Percentiles rank a stretch among this genome's conserved stretches.
These are phyloP conservation scores for Drosophila parvula DNA, from an alignment of 1,140 invertebrate species.

Conservation along the genomic window DNA sequence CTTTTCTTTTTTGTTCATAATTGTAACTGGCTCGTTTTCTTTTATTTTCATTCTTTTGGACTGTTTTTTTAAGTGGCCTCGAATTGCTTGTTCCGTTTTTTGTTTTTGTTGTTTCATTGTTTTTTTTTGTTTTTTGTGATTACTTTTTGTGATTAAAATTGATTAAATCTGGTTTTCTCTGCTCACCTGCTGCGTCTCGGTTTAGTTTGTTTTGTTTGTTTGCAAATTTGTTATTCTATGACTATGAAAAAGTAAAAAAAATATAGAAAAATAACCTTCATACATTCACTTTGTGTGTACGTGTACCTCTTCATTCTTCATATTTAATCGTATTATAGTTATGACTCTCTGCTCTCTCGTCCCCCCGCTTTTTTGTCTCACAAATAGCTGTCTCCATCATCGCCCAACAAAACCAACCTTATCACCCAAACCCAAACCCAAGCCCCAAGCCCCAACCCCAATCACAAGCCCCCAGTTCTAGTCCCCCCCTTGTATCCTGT, in stretches of 20 bases:
- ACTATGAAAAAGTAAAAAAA: constrained; percentile 83
- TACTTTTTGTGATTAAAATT: constrained; percentile 42
- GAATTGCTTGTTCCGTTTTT: constrained; percentile 45
- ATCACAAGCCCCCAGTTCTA: constrained; percentile 28
- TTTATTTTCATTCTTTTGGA: constrained; percentile 47
- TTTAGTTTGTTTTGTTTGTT: constrained; percentile 48
- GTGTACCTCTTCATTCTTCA: constrained; percentile 22
- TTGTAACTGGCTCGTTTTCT: constrained; percentile 48
- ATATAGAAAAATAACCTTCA: constrained; percentile 82
- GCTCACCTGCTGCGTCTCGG: constrained; percentile 27
- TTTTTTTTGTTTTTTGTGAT: constrained; percentile 8
- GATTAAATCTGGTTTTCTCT: constrained; percentile 28
- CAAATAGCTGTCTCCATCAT: constrained; percentile 60
- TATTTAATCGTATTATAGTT: constrained; percentile 61
- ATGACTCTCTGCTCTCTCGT: constrained; percentile 35
- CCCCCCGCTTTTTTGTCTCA: constrained; percentile 43
- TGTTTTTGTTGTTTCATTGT: constrained; percentile 14
- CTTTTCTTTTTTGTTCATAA: constrained; percentile 22
- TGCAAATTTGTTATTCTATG: constrained; percentile 81
- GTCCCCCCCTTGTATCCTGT: constrained; percentile 41
- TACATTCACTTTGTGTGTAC: constrained; percentile 77
- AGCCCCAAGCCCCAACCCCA: constrained; percentile 13
- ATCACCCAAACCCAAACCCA: constrained; percentile 2
- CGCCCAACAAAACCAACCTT: constrained; percentile 29
- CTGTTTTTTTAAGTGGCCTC: constrained; percentile 59